Conservation (phyloP, 2,888 invertebrate species). For the Plutella xylostella region DNA sequence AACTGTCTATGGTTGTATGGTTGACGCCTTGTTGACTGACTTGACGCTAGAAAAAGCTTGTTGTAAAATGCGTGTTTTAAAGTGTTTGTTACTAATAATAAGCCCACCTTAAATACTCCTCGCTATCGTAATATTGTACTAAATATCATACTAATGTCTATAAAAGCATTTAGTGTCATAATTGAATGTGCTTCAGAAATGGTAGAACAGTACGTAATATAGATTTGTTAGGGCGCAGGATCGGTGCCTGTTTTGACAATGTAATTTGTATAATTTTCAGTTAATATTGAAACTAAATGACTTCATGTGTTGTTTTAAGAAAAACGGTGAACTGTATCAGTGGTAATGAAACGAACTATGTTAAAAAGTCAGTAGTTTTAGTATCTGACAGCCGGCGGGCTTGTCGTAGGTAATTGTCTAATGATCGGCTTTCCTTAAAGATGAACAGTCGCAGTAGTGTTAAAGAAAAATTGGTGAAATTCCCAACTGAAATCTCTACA, state of each 20-base stretch:
- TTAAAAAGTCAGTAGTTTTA: conserved; percentile 39
- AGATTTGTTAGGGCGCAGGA: too few species aligned
- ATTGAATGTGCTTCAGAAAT: conserved; percentile 60
- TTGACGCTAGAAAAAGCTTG: conserved; percentile 36
- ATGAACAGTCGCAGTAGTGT: conserved; percentile 64
- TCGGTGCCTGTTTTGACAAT: conserved; percentile 41
- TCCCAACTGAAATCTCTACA: conserved; percentile 47
- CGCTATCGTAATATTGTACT: too few species aligned
- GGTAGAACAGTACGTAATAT: conserved; percentile 47
- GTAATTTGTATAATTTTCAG: conserved; percentile 48
- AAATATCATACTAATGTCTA: conserved; percentile 25
- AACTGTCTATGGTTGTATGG: conserved; percentile 55
- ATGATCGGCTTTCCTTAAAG: conserved; percentile 45
- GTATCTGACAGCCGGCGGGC: conserved; percentile 62
- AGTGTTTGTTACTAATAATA: conserved; percentile 30
- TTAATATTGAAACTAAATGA: conserved; percentile 5
- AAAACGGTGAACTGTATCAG: conserved; percentile 19
- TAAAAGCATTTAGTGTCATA: conserved; percentile 47
- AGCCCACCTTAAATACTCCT: conserved; percentile 24
- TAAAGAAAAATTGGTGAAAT: conserved; percentile 64
- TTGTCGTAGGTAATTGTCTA: conserved; percentile 45
- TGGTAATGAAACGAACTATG: conserved; percentile 54
- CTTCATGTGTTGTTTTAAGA: conserved; percentile 21
- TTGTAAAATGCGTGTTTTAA: conserved; percentile 24
- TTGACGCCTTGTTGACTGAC: conserved; percentile 45